Base-by-base conservation (phyloP, 2,797 vertebrate species). In the Uromys caudimaculatus region DNA sequence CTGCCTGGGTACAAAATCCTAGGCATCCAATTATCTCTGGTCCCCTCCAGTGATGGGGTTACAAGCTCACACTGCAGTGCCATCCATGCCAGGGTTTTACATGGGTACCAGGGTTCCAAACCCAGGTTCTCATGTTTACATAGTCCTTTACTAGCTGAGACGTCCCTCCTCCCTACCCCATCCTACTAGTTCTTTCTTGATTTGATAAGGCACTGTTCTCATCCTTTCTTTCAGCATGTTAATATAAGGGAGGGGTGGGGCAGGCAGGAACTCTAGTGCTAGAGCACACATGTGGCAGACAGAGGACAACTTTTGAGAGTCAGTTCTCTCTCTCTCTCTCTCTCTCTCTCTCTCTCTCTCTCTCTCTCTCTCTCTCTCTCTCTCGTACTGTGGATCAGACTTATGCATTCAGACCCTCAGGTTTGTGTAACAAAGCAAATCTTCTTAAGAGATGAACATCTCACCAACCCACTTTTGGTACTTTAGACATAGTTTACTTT, bases 401-500 rank as follows among this genome's bases (percentile, higher is more conserved):
- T 44, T 29, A 85, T 60, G 32, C 60, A 67, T 67, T 50, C 44
- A 67, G 60, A 19, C 83, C 44, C 60, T 67, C 32, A 24, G 41
- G 29, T n/a, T 35, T 85, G 60, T 85, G 29, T 50, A 85, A 19
- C 41, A 35, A 67, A 85, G 41, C 60, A 67, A 62, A 64, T 64
- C 47, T 64, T 64, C 23, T 73, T 47, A 47, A 29, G 73, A 24
- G 41, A 47, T 47, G 73, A 76, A 41, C 23, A 50, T 50, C 44
- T 50, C 27, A 77, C 13, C 27, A 77, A 29, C 6, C 44, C 14
- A 77, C 6, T 77, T 76, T 77, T 0, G 23, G 24, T 77, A 47
- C n/a, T 93, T 87, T 58, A 76, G 35, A 87, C 38, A 56, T 50
- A 58, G 47, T 62, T 89, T 79, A 62, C 69, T 84, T 84, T 78